Conservation (phyloP, 2,888 invertebrate genomes). For the Sepioteuthis lessoniana region DNA sequence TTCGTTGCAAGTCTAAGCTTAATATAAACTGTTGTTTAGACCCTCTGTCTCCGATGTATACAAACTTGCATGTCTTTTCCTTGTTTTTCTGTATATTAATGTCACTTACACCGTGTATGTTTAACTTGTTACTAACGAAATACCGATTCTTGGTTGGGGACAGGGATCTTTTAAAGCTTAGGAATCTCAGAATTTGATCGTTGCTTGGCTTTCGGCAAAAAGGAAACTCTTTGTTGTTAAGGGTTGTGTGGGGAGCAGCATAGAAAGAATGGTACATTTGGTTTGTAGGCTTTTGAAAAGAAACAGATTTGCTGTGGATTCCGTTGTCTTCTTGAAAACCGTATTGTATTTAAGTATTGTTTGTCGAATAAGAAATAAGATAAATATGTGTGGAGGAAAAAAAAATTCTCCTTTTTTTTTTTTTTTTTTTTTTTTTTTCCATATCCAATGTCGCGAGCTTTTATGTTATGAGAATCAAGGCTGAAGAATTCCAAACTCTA, state of each 20-base stretch:
- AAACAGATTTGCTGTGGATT: constrained; percentile 4
- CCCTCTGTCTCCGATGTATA: neutral
- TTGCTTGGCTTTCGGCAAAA: neutral
- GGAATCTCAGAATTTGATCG: neutral
- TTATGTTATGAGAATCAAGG: no score
- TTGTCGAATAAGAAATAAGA: neutral
- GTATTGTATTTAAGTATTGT: neutral
- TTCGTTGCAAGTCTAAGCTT: neutral
- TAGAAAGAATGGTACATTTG: neutral
- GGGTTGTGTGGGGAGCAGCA: neutral
- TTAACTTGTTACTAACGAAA: neutral
- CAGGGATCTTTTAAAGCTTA: neutral
- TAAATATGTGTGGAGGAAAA: no score
- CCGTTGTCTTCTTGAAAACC: neutral
- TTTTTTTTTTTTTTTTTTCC: no score
- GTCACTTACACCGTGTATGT: neutral
- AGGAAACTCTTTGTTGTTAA: neutral
- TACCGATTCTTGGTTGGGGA: neutral
- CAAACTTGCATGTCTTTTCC: neutral
- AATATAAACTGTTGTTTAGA: neutral
- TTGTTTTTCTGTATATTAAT: neutral
- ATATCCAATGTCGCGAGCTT: no score
- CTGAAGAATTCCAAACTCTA: no score
- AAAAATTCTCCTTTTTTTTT: no score
- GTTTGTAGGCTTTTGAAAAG: neutral